These are phyloP conservation scores for Pentamera pediparva DNA, from an alignment of 53 echinoderm and acorn worm species.

Conservation along the genomic window DNA sequence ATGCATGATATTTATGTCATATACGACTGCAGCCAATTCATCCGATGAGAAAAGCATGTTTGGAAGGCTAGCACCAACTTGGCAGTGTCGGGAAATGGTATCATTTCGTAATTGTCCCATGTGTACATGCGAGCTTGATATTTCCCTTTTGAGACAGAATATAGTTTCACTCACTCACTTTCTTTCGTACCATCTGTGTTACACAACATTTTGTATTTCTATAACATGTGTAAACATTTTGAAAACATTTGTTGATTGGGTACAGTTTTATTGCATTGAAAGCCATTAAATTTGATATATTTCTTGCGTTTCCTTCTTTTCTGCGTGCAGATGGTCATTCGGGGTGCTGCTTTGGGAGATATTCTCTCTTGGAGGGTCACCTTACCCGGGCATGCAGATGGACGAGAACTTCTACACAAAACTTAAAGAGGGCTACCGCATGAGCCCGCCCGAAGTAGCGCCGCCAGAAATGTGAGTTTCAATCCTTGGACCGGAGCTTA, in stretches of 20 bases:
- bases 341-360: constrained; percentile 84
- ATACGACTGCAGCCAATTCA: too few species aligned
- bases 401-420: constrained; percentile 88
- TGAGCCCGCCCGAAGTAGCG: constrained; percentile 74
- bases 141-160: too few species aligned
- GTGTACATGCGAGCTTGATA: too few species aligned
- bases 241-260: not conserved
- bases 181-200: too few species aligned
- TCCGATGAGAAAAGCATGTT: too few species aligned
- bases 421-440: constrained; percentile 75
- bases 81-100: too few species aligned
- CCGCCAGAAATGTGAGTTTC: constrained; percentile 72
- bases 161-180: too few species aligned
- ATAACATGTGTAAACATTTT: not conserved
- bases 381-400: constrained; percentile 85
- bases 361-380: constrained; percentile 90
- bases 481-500: not conserved
- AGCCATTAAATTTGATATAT: not conserved
- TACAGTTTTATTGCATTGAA: not conserved
- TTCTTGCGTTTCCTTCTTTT: not conserved
- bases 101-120: too few species aligned
- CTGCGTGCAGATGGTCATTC: constrained; percentile 68
- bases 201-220: not conserved
- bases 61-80: too few species aligned
- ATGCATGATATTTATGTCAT: too few species aligned